phyloP scores from a whole-genome alignment of 2,888 invertebrate species.

The Idaea dimidiata region DNA sequence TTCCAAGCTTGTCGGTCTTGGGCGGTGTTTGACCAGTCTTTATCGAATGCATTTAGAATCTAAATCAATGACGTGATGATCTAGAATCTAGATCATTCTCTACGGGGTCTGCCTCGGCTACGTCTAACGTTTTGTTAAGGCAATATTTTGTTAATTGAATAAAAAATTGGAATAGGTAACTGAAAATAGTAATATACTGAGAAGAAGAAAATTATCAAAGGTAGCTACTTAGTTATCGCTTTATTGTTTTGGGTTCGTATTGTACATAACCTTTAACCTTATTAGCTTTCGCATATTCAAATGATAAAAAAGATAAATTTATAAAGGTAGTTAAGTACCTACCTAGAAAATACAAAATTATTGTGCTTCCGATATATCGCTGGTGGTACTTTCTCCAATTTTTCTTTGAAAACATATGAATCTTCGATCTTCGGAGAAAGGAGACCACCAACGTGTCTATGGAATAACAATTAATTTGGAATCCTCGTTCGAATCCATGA shows the following conservation, averaged over 20 bases:
- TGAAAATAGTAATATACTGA: too few relatives aligned
- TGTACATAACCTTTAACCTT: neutral
- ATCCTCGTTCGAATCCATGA: conserved; percentile 48
- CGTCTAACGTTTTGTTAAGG: too few relatives aligned
- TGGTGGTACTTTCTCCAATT: conserved; percentile 23
- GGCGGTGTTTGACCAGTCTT: too few relatives aligned
- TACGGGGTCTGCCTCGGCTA: too few relatives aligned
- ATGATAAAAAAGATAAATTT: neutral
- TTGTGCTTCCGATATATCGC: conserved; percentile 7
- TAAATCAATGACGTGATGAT: too few relatives aligned
- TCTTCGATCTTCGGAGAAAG: conserved; percentile 62
- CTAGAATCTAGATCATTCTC: too few relatives aligned
- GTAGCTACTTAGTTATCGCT: conserved; percentile 5
- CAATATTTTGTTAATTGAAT: too few relatives aligned
- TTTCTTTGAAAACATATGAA: conserved; percentile 31
- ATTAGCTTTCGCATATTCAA: neutral
- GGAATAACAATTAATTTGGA: conserved; percentile 65
- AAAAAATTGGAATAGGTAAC: too few relatives aligned
- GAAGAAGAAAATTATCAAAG: neutral
- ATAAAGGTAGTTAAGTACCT: too few relatives aligned
- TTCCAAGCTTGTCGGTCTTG: too few relatives aligned
- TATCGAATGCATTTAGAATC: too few relatives aligned
- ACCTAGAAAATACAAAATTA: neutral
- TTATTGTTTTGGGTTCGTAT: too few relatives aligned
- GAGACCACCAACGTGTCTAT: conserved; percentile 47